Conservation (phyloP, 2,113 vertebrate species). For the Gymnorhina tibicen region DNA sequence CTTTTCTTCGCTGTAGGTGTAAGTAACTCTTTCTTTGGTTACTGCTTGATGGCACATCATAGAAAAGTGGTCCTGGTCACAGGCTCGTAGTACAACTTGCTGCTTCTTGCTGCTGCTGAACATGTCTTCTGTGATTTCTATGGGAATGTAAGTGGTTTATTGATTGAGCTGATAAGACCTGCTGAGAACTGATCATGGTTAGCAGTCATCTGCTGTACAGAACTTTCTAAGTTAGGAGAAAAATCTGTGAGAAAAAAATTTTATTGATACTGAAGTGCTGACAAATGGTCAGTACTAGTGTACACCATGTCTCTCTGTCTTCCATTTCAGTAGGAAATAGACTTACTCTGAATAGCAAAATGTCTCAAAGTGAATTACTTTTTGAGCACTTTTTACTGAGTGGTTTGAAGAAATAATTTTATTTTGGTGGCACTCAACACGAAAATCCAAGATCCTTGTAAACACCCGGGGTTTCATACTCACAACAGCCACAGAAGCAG, state of each 20-base stretch:
- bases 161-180: background rate
- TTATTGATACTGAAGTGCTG: background rate
- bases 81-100: background rate
- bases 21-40: background rate
- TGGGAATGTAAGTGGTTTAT: background rate
- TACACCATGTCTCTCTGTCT: background rate
- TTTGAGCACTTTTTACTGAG: background rate
- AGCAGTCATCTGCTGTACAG: background rate
- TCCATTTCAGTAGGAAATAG: background rate
- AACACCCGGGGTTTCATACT: background rate
- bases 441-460: background rate
- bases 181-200: background rate
- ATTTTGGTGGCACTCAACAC: background rate
- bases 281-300: background rate
- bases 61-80: background rate
- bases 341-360: background rate
- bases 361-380: background rate
- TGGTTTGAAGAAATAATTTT: background rate
- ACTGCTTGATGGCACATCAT: background rate
- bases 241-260: background rate
- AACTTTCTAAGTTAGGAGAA: background rate
- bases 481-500: background rate
- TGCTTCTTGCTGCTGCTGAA: background rate
- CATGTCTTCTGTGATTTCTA: background rate
- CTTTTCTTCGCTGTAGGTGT: background rate